phyloP scores from a whole-genome alignment of 1,140 invertebrate genomes.

The Brachionus rubens region DNA sequence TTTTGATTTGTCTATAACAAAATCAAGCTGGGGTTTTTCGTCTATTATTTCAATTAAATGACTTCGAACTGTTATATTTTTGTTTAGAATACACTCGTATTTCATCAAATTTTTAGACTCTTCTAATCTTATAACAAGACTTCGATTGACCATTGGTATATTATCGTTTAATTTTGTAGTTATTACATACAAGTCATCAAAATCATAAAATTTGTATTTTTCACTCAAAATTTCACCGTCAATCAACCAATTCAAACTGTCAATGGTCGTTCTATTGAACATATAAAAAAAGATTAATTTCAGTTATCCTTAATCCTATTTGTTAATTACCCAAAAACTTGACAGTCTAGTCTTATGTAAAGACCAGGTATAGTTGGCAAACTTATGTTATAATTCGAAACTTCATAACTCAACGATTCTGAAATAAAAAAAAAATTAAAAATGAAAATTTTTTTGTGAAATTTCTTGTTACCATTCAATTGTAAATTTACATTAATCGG shows the following conservation, averaged over 20 bases:
- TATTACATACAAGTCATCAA: neutral
- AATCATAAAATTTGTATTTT: neutral
- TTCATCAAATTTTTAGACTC: neutral
- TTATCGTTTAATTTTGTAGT: neutral
- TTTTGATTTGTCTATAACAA: constrained; percentile 7
- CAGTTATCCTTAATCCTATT: neutral
- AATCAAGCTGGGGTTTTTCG: neutral
- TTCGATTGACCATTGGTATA: neutral
- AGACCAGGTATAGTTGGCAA: constrained; percentile 14
- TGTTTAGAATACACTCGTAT: constrained; percentile 29
- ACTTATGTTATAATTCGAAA: neutral
- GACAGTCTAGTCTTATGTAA: neutral
- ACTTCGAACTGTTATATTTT: neutral
- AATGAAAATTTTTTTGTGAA: neutral
- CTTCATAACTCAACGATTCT: constrained; percentile 11
- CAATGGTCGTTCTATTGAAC: neutral
- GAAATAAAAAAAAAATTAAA: neutral
- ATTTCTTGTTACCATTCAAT: neutral
- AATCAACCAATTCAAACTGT: constrained; percentile 16
- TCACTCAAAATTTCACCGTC: neutral
- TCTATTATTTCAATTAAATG: constrained; percentile 26
- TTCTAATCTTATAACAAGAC: neutral
- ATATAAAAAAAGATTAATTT: neutral
- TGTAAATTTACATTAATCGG: neutral
- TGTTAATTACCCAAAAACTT: neutral